These are phyloP conservation scores for Dicrostonyx torquatus DNA, from an alignment of 2,797 vertebrate species.

Conservation along the genomic window DNA sequence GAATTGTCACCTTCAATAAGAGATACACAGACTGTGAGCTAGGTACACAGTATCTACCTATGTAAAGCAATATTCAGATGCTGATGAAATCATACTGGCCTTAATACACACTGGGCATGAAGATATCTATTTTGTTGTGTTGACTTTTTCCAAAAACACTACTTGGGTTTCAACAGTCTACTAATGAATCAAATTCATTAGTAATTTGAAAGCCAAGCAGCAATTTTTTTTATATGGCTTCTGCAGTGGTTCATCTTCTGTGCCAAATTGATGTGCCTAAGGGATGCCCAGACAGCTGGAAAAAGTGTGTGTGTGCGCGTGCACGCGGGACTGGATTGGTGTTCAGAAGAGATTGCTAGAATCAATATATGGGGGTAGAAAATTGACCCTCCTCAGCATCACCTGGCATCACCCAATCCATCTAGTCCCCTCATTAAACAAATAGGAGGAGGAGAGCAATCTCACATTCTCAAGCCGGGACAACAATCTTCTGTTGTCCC, in stretches of 20 bases:
- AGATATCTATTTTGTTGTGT: not conserved
- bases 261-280: not conserved
- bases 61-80: not conserved
- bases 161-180: not conserved
- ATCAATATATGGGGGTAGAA: not conserved
- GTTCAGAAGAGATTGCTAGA: not conserved
- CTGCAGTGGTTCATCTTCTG: not conserved
- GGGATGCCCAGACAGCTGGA: not conserved
- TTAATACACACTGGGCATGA: not conserved
- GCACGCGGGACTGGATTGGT: not conserved
- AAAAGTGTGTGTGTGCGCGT: not conserved
- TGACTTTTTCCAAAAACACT: not conserved
- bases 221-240: not conserved
- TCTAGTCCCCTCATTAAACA: not conserved
- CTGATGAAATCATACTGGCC: not conserved
- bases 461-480: not conserved
- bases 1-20: not conserved
- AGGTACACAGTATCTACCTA: not conserved
- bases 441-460: not conserved
- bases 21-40: not conserved
- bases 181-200: not conserved
- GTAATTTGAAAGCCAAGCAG: not conserved
- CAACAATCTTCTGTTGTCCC: not conserved
- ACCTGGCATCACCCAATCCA: not conserved
- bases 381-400: accelerated